Percentiles rank a stretch among this genome's conserved stretches.
phyloP scores from a whole-genome alignment of 2,888 invertebrate genomes.

The Caenorhabditis sinica region DNA sequence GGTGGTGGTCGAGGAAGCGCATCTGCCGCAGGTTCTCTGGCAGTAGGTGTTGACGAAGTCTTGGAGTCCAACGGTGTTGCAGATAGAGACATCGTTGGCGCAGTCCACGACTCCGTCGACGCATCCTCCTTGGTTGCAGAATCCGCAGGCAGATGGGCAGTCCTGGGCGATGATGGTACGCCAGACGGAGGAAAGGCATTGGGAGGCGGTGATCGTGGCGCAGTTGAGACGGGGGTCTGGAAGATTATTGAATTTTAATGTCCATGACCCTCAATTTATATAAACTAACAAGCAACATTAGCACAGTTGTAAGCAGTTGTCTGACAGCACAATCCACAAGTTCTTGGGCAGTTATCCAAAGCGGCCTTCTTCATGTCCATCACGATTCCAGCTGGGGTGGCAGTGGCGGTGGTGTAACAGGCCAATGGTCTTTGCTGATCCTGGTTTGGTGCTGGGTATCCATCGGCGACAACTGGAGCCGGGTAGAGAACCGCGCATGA shows the following conservation, averaged over 20 bases:
- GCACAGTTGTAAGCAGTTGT: constrained; percentile 58
- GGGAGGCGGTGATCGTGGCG: constrained; percentile 51
- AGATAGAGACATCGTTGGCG: constrained; percentile 61
- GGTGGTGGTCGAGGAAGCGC: constrained; percentile 35
- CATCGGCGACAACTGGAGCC: constrained; percentile 9
- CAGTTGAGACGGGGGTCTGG: constrained; percentile 58
- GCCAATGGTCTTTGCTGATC: constrained; percentile 22
- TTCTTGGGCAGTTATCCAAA: constrained; percentile 59
- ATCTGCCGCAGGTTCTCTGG: constrained; percentile 47
- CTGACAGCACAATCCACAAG: constrained; percentile 69
- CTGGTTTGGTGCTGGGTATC: constrained; percentile 28
- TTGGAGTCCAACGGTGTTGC: constrained; percentile 50
- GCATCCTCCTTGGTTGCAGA: constrained; percentile 68
- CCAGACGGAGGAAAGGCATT: constrained; percentile 62
- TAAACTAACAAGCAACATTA: constrained; percentile 57
- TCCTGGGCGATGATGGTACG: constrained; percentile 62
- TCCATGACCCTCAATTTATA: too few species aligned
- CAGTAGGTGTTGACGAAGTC: constrained; percentile 59
- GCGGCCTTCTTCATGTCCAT: constrained; percentile 44
- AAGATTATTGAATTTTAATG: not conserved
- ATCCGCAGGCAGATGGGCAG: constrained; percentile 66
- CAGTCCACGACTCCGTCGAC: constrained; percentile 69
- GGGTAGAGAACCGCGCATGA: constrained; percentile 33
- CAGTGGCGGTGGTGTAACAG: constrained; percentile 35
- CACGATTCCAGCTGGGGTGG: constrained; percentile 34